phyloP scores from a whole-genome alignment of 1,140 invertebrate species.

The Zeugodacus cucurbitae region DNA sequence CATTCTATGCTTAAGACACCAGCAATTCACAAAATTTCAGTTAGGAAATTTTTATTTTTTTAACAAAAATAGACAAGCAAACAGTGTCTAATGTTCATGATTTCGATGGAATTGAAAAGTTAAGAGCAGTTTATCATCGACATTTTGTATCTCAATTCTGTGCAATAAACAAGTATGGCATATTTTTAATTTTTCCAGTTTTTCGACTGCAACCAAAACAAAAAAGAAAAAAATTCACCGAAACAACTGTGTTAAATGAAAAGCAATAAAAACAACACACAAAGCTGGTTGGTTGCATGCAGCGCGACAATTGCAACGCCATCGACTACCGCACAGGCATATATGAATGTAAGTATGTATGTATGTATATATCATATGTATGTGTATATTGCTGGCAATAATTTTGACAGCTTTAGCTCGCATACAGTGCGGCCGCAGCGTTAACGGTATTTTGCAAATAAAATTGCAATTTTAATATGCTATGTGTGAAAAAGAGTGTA shows the following conservation, averaged over 20 bases:
- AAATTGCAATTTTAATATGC: neutral
- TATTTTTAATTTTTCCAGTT: constrained; percentile 27
- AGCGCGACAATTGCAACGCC: neutral
- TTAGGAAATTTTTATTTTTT: neutral
- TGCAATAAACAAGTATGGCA: neutral
- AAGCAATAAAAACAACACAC: neutral
- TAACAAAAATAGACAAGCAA: neutral
- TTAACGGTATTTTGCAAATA: neutral
- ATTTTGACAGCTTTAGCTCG: neutral
- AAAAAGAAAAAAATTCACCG: neutral
- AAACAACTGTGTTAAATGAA: neutral
- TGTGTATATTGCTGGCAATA: neutral
- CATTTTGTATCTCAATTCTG: neutral
- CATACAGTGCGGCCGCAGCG: neutral
- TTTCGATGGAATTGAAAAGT: neutral
- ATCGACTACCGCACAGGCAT: neutral
- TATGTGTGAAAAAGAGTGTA: neutral
- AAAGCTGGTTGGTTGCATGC: neutral
- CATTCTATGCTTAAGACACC: neutral
- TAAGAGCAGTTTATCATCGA: neutral
- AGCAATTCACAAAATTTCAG: neutral
- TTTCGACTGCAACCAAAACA: neutral
- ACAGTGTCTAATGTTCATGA: neutral
- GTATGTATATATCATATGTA: neutral
- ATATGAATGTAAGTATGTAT: neutral